Evolutionary conservation across 2,888 invertebrate species (phyloP).

Genomic region (Tortricodes alternella): DNA sequence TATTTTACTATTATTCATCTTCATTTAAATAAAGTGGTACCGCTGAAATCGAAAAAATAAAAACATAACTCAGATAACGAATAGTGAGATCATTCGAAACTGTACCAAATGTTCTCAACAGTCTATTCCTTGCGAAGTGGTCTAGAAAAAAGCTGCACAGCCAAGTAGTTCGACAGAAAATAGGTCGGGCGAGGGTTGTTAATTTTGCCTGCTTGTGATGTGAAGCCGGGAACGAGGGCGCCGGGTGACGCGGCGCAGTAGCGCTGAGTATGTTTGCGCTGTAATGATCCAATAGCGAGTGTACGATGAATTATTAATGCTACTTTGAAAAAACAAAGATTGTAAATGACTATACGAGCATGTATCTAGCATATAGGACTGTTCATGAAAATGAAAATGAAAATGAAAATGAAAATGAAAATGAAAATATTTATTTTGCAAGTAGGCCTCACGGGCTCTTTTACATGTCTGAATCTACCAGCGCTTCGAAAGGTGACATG

Average conservation of each 20-base stretch:
- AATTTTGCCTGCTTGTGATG: constrained; percentile 47
- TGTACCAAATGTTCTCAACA: constrained; percentile 6
- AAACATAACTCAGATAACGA: neutral
- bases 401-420: no score
- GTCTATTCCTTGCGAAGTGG: constrained; percentile 8
- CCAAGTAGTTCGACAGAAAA: constrained; percentile 42
- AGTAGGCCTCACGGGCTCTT: no score
- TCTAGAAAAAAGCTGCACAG: constrained; percentile 3
- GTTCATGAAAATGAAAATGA: no score
- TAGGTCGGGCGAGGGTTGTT: constrained; percentile 51
- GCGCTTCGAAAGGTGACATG: no score
- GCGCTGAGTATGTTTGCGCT: neutral
- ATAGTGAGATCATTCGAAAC: neutral
- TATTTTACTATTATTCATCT: no score
- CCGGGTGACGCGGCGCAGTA: constrained; percentile 35
- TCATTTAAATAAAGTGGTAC: no score
- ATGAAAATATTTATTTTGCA: no score
- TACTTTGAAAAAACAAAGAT: no score
- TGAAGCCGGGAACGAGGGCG: constrained; percentile 33
- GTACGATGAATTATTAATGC: no score
- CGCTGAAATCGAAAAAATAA: neutral
- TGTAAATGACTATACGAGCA: no score
- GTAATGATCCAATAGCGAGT: neutral
- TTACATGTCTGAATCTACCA: no score
- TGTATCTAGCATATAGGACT: no score